A percentile compares a stretch with the other conserved stretches of the same genome.
Conservation (phyloP, 1,140 invertebrate species). For the Formica selysi region DNA sequence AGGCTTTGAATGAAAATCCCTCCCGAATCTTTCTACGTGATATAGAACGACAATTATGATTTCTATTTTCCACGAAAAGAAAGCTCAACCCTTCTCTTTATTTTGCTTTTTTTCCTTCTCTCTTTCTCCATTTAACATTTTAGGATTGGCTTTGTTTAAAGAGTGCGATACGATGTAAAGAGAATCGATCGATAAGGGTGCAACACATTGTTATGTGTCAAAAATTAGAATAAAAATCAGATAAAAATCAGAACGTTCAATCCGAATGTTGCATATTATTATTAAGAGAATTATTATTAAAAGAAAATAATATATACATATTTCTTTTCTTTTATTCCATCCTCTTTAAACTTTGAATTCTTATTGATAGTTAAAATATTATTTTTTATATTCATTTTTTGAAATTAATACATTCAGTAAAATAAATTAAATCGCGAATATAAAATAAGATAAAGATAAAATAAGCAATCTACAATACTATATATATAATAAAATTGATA, state of each 20-base stretch:
- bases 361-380: background rate
- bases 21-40: constrained; percentile 4
- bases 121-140: background rate
- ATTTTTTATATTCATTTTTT: background rate
- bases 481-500: background rate
- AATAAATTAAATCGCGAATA: background rate
- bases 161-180: background rate
- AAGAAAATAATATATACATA: background rate
- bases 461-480: background rate
- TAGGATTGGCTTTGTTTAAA: background rate
- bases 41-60: background rate
- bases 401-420: background rate
- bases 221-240: background rate
- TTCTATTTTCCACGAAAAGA: background rate
- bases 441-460: background rate
- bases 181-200: background rate
- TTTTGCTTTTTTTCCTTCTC: background rate
- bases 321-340: background rate
- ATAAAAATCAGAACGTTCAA: background rate
- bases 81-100: background rate
- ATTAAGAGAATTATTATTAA: no score
- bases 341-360: background rate
- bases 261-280: background rate
- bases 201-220: background rate
- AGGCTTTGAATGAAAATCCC: background rate